These are phyloP conservation scores for Chitala chitala DNA, from an alignment of 2,113 vertebrate genomes.

Conservation along the genomic window DNA sequence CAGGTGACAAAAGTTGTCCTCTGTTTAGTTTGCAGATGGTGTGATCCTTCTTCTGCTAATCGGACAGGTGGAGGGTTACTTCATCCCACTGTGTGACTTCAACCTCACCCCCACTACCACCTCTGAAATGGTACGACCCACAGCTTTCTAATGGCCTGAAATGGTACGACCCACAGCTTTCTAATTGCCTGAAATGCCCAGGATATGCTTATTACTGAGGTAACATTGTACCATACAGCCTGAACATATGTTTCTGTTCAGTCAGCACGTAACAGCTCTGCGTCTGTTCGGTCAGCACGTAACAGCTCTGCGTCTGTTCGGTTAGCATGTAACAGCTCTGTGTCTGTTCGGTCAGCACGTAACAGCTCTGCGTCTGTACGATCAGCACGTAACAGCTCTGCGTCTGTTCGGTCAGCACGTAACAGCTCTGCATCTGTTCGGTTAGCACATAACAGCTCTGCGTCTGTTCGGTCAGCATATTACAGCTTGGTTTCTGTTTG, in stretches of 20 bases:
- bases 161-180: constrained; percentile 9
- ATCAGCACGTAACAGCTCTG: too few relatives aligned
- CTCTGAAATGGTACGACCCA: constrained; percentile 71
- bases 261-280: too few relatives aligned
- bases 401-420: too few relatives aligned
- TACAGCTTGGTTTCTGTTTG: background rate
- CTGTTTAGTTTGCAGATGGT: constrained; percentile 82
- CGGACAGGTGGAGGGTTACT: constrained; percentile 85
- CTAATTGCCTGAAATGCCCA: background rate
- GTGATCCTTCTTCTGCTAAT: constrained; percentile 85
- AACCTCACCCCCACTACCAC: constrained; percentile 68
- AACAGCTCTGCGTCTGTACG: too few relatives aligned
- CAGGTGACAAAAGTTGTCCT: background rate
- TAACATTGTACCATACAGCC: too few relatives aligned
- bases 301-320: too few relatives aligned
- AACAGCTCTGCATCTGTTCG: too few relatives aligned
- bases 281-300: too few relatives aligned
- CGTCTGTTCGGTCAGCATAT: too few relatives aligned
- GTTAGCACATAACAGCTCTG: too few relatives aligned
- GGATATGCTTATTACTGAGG: background rate
- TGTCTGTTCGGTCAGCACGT: too few relatives aligned
- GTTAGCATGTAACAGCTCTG: too few relatives aligned
- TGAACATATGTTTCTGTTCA: background rate
- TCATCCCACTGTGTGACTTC: constrained; percentile 77
- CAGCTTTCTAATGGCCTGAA: background rate